Conservation (phyloP, 2,113 vertebrate species). For the Tricholaema leucomelas region DNA sequence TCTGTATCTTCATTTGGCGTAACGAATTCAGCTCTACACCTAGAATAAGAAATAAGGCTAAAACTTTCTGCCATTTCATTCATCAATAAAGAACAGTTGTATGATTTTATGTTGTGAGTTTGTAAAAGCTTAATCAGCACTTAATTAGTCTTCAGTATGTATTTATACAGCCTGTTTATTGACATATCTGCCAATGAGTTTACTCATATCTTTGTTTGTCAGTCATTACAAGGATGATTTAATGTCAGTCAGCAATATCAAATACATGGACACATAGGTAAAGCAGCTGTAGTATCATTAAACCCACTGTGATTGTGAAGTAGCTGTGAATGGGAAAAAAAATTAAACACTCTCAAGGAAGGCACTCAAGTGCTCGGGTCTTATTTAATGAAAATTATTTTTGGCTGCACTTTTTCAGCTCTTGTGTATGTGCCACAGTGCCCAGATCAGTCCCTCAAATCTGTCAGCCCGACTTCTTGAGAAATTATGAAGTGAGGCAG, state of each 20-base stretch:
- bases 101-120: not conserved
- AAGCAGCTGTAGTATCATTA: not conserved
- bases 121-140: not conserved
- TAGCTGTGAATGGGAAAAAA: not conserved
- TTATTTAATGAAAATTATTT: not conserved
- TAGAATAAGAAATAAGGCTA: constrained; percentile 30
- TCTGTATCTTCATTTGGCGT: constrained; percentile 86
- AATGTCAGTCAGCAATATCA: not conserved
- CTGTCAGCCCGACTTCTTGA: not conserved
- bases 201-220: not conserved
- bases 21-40: constrained; percentile 86
- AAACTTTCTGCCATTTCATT: not conserved
- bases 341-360: not conserved
- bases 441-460: not conserved
- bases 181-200: not conserved
- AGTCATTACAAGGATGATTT: not conserved
- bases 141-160: not conserved
- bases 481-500: not conserved
- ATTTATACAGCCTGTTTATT: not conserved
- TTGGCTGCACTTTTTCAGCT: not conserved
- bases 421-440: not conserved
- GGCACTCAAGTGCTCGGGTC: not conserved
- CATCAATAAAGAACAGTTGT: not conserved
- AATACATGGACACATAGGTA: not conserved
- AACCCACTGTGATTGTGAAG: not conserved